Base-by-base conservation (phyloP, 1,140 invertebrate species). In the Dreissena polymorpha region DNA sequence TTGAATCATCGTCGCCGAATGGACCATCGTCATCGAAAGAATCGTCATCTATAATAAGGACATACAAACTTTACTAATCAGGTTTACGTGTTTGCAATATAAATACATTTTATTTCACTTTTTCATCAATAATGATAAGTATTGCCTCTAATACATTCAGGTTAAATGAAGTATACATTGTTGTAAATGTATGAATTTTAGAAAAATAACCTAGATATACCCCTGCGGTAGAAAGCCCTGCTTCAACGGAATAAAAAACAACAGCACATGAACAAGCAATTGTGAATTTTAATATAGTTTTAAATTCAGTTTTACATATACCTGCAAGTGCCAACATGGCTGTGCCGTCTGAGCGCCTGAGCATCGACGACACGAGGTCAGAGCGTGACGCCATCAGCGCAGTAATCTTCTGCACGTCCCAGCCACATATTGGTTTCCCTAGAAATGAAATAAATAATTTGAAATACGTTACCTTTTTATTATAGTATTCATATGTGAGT, bases 291-390 rank as follows among this genome's bases (percentile, higher is more conserved):
- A 49, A 72, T 51, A 29, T 7, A 49, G 18, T 21, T 21, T 12
- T 29, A 21, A 63, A 23, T 21, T 18, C 10, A 2, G 14, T 53
- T 18, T 5, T 50, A 6, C 18, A 53, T 49, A 53, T n/a, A 50
- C 55, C 49, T 29, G 25, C 29, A 10, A 55, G 50, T 50, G 57
- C 50, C 68, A 55, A 39, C 3, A 49, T 18, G 21, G 13, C 18
- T n/a, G 25, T 10, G n/a, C 63, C 49, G 1, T 23, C 67, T 23
- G 68, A 23, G 25, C 23, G 29, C 39, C 64, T 60, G 29, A 55
- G 55, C 78, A 80, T 63, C 12, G 78, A 80, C 1, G 69, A 10
- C 68, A 63, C 21, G 63, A 80, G 65, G 2, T 63, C 57, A 6
- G 55, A 25, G 10, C 67, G 78, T 21, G 69, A 68, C 29, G 78